Conservation (phyloP, 2,797 vertebrate species). For the Characodon lateralis region DNA sequence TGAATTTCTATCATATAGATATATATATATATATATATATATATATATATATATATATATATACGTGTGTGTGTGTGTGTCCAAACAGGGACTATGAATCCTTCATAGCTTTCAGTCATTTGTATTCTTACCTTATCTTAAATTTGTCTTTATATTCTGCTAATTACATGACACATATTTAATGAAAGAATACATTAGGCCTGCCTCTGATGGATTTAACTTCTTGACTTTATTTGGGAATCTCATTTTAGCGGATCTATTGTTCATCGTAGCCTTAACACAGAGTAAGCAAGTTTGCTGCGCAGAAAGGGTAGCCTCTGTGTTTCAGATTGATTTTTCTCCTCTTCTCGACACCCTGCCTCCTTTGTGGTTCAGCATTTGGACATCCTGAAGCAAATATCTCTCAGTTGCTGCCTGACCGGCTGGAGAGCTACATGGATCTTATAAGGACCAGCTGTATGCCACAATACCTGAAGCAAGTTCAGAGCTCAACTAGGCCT, state of each 20-base stretch:
- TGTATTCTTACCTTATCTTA: too few relatives aligned
- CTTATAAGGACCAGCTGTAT: constrained; percentile 77
- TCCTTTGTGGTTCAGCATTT: constrained; percentile 92
- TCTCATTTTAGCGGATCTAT: constrained; percentile 29
- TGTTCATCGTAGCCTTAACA: constrained; percentile 48
- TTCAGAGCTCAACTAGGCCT: constrained; percentile 69
- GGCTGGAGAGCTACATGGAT: constrained; percentile 84
- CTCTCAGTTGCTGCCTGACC: constrained; percentile 87
- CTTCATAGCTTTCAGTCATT: too few relatives aligned
- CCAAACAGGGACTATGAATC: too few relatives aligned
- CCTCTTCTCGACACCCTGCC: constrained; percentile 84
- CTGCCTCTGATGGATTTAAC: constrained; percentile 31
- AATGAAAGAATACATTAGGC: constrained; percentile 33
- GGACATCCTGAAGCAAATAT: constrained; percentile 90
- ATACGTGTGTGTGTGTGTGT: too few relatives aligned
- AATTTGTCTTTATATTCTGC: constrained; percentile 14
- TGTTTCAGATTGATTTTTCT: constrained; percentile 90
- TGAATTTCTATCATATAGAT: too few relatives aligned
- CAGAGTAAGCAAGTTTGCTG: constrained; percentile 56
- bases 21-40: too few relatives aligned
- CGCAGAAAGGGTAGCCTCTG: constrained; percentile 80
- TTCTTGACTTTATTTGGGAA: constrained; percentile 37
- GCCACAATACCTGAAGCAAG: constrained; percentile 72
- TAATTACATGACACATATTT: constrained; percentile 13
- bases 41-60: too few relatives aligned